Percentiles rank a stretch among this genome's conserved stretches.
Conservation (phyloP, 2,113 vertebrate genomes). For the Neotoma lepida region DNA sequence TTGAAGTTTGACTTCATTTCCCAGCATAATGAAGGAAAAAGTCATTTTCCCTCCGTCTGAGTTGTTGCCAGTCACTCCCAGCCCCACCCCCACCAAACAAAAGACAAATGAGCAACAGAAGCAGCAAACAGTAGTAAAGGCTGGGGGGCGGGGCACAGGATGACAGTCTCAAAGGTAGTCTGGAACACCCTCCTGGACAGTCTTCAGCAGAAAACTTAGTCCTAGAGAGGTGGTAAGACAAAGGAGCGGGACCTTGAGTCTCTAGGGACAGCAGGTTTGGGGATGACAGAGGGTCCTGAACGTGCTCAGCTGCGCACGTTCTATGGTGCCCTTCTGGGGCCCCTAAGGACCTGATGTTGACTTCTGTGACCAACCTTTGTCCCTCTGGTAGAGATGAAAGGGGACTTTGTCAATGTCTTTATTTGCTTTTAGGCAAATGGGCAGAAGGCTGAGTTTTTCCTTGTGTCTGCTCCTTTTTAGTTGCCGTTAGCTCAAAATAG, state of each 20-base stretch:
- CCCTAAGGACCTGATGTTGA: neutral
- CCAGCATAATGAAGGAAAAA: neutral
- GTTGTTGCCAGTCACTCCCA: neutral
- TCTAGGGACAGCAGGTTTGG: neutral
- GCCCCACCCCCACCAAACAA: neutral
- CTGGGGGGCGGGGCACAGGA: neutral
- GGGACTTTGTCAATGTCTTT: neutral
- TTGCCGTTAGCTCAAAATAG: neutral
- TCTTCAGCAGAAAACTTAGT: neutral
- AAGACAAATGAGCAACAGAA: neutral
- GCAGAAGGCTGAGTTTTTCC: neutral
- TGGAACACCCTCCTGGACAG: neutral
- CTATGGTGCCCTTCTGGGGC: neutral
- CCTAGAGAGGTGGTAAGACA: neutral
- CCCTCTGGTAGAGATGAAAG: neutral
- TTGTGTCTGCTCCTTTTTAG: neutral
- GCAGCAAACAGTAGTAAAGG: no score
- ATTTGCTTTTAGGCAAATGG: neutral
- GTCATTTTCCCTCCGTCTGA: neutral
- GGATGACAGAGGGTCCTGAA: neutral
- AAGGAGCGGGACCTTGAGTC: neutral
- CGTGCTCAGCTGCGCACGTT: no score
- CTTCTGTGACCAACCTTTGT: neutral
- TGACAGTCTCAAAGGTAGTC: neutral
- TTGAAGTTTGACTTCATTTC: neutral